Percentiles rank a stretch among this genome's conserved stretches.
phyloP scores from a whole-genome alignment of 2,888 invertebrate genomes.

The Anthophora plumipes region DNA sequence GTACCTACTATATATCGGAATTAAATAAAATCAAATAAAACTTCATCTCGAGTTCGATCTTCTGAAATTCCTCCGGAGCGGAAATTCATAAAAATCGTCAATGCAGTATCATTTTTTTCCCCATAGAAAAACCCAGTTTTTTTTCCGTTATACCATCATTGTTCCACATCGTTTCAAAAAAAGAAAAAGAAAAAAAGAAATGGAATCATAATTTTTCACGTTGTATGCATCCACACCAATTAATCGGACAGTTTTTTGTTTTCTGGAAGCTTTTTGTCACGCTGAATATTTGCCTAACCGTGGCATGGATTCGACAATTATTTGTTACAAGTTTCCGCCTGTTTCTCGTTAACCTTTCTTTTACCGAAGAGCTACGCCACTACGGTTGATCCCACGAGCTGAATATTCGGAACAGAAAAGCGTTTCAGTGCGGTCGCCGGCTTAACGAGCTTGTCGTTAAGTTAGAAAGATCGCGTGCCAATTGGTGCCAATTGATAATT shows the following conservation, averaged over 20 bases:
- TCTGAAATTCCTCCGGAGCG: background rate
- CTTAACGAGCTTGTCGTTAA: slow-evolving; percentile 7
- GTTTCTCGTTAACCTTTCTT: slow-evolving; percentile 6
- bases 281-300: background rate
- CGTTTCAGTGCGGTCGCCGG: background rate
- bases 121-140: background rate
- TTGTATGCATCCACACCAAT: background rate
- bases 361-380: background rate
- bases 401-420: background rate
- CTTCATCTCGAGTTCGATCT: background rate
- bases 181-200: background rate
- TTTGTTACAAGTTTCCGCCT: background rate
- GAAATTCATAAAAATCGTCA: background rate
- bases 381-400: background rate
- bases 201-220: background rate
- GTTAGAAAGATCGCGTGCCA: background rate
- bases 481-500: slow-evolving; percentile 1
- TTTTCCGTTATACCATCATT: background rate
- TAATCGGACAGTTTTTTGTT: background rate
- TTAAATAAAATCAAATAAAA: background rate
- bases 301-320: background rate
- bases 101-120: background rate
- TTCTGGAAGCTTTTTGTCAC: background rate
- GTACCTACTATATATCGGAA: too few relatives aligned
- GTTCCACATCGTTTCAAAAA: background rate